phyloP scores from a whole-genome alignment of 2,113 vertebrate species.

The Brachypodius melanocephalos region DNA sequence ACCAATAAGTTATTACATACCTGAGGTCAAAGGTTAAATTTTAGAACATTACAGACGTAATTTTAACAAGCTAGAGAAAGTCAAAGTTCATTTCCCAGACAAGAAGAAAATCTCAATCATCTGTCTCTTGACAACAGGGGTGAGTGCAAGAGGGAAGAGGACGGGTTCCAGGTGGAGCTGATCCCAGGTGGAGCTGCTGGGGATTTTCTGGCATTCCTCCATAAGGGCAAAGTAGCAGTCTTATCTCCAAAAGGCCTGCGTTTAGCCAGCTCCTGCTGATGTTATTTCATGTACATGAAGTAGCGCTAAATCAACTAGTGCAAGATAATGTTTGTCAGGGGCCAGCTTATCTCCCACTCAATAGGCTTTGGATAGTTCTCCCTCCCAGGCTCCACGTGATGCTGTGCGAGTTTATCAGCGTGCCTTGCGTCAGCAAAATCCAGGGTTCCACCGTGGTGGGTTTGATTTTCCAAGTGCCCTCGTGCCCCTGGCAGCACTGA shows the following conservation, averaged over 20 bases:
- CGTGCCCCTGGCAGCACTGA: rapidly evolving
- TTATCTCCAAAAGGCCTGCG: slow-evolving; percentile 58
- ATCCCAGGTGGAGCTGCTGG: neutral
- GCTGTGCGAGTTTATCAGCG: neutral
- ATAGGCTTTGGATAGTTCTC: slow-evolving; percentile 7
- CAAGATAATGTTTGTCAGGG: slow-evolving; percentile 36
- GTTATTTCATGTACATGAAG: slow-evolving; percentile 31
- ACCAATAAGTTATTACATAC: neutral
- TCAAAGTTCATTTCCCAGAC: neutral
- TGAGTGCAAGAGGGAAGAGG: neutral
- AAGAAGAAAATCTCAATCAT: slow-evolving; percentile 1
- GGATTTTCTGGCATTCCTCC: neutral
- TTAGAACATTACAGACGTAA: neutral
- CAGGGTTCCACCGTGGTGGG: neutral
- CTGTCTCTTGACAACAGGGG: neutral
- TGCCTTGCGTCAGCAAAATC: neutral
- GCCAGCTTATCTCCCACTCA: slow-evolving; percentile 52
- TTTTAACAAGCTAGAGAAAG: neutral
- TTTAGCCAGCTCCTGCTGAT: slow-evolving; percentile 25
- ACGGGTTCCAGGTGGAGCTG: neutral
- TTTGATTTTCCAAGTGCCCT: neutral
- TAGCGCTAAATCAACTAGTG: neutral
- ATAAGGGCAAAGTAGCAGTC: slow-evolving; percentile 12
- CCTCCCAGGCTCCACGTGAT: neutral
- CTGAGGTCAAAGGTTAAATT: neutral